Base-by-base conservation (phyloP, 2,797 vertebrate genomes). In the Myotis planiceps region DNA sequence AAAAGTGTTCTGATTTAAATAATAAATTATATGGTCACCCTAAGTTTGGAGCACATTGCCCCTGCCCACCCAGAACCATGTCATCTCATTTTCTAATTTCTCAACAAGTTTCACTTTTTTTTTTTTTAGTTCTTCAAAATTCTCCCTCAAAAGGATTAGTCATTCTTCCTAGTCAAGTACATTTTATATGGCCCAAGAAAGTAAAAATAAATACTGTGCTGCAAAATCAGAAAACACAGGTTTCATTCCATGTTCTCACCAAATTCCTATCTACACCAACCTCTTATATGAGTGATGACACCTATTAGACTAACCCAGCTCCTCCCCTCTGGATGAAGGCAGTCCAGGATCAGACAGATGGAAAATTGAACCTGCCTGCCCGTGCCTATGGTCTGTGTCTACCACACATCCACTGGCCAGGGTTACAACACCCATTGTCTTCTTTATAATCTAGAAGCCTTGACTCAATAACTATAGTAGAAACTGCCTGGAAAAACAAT, bases 21-120 rank as follows among this genome's bases (percentile, higher is more conserved):
- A 94, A 86, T 58, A 79, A 92, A 78, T 55, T 68, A 49, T 68
- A 90, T 19, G 23, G 4, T 60, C 39, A 83, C 9, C 29, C 21
- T 71, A 49, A 76, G 34, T 95, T 91, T 66, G 23, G 23, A 85
- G n/a, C 13, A 55, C n/a, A 88, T 4, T 78, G 65, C 4, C 32
- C 32, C 29, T 79, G 49, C 34, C 58, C 63, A 5, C 53, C 51
- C 45, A 88, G 82, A 96, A 63, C 25, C 3, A 21, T 16, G 21
- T 69, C 37, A 66, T 75, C 69, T 83, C 5, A 51, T 82, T 60
- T 88, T 88, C 49, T 5, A 72, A 69, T 75, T 89, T 84, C 68
- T 95, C 88, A 86, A 72, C 27, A 84, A 86, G 6, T 74, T 83
- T 80, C 71, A 68, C 82, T 68, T 86, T 29, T 58, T 86, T 32